Percentiles rank a stretch among this genome's conserved stretches.
These are phyloP conservation scores for Nephrotoma flavescens DNA, from an alignment of 2,888 invertebrate species.

Conservation along the genomic window DNA sequence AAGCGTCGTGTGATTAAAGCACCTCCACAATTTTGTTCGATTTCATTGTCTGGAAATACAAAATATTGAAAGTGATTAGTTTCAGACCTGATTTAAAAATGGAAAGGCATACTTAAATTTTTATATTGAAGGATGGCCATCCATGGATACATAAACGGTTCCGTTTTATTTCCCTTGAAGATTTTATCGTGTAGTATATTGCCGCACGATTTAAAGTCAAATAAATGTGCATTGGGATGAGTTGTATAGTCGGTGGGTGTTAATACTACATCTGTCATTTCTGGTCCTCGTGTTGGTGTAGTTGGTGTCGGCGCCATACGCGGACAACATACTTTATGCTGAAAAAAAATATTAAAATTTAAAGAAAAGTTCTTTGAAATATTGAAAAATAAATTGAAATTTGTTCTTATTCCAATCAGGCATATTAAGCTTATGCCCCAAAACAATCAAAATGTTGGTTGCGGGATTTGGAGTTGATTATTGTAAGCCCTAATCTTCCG, in stretches of 20 bases:
- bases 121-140: slow-evolving; percentile 53
- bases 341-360: background rate
- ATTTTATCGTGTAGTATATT: slow-evolving; percentile 38
- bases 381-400: no score
- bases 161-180: slow-evolving; percentile 43
- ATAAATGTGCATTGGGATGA: background rate
- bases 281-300: background rate
- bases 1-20: slow-evolving; percentile 22
- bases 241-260: background rate
- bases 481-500: no score
- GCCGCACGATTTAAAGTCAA: slow-evolving; percentile 35
- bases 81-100: slow-evolving; percentile 13
- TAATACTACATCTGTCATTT: background rate
- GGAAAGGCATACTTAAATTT: slow-evolving; percentile 21
- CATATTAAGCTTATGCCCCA: no score
- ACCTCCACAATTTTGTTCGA: slow-evolving; percentile 20
- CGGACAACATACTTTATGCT: background rate
- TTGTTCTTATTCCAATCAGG: no score
- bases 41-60: background rate
- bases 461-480: no score
- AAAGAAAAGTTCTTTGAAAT: no score
- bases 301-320: background rate
- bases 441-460: no score
- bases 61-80: background rate
- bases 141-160: slow-evolving; percentile 55